phyloP scores from a whole-genome alignment of 2,888 invertebrate species.

The Nemotelus nigrinus region DNA sequence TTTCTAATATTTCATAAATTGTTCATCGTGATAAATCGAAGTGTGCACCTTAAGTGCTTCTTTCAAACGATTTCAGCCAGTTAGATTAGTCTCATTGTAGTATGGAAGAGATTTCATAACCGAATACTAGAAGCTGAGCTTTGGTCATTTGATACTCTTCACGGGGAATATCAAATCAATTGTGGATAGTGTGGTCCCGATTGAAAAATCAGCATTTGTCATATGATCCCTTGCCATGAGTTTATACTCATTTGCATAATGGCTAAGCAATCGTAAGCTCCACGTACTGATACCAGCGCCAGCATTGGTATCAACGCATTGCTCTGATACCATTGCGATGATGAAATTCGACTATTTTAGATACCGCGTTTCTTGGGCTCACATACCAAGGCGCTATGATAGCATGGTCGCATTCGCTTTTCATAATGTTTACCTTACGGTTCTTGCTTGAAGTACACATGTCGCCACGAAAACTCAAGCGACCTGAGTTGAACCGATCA shows the following conservation, averaged over 20 bases:
- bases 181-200: conserved; percentile 64
- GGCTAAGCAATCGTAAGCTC: conserved; percentile 64
- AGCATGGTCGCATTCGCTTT: no score
- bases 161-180: conserved; percentile 65
- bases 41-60: conserved; percentile 56
- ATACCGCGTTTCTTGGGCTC: no score
- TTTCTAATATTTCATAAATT: neutral
- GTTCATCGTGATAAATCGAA: conserved; percentile 57
- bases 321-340: no score
- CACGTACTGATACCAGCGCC: conserved; percentile 54
- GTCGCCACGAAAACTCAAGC: no score
- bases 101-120: conserved; percentile 57
- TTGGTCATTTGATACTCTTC: conserved; percentile 61
- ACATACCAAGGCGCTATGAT: no score
- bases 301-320: no score
- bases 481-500: no score
- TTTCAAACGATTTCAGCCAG: conserved; percentile 58
- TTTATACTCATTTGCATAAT: conserved; percentile 58
- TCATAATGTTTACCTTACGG: no score
- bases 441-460: no score
- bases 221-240: conserved; percentile 63
- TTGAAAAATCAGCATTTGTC: conserved; percentile 65
- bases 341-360: no score
- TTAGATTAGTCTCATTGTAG: conserved; percentile 57
- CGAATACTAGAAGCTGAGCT: conserved; percentile 58